Evolutionary conservation across 1,140 invertebrate species (phyloP).

Genomic region (Archivesica marissinica): DNA sequence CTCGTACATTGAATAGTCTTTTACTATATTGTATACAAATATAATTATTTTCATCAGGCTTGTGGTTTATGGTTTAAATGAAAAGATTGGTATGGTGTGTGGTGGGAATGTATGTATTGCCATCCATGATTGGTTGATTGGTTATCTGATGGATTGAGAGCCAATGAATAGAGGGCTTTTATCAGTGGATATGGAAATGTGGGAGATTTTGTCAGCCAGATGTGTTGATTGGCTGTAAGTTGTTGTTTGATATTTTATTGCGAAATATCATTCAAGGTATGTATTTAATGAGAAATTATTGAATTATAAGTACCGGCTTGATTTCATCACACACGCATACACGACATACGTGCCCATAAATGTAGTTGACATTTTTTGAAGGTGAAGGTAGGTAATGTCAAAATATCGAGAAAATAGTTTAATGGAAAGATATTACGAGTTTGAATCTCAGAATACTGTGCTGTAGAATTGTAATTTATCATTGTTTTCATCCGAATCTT

Average conservation of each 20-base stretch:
- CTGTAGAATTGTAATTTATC: too few relatives aligned
- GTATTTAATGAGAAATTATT: background rate
- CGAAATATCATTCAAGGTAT: background rate
- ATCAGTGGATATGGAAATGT: conserved; percentile 36
- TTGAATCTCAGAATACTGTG: too few relatives aligned
- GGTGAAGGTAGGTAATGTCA: background rate
- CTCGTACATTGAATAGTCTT: too few relatives aligned
- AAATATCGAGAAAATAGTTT: background rate
- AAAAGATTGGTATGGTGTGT: conserved; percentile 49
- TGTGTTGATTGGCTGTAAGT: conserved; percentile 49
- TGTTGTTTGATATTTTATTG: conserved; percentile 23
- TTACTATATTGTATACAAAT: too few relatives aligned
- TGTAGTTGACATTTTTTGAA: background rate
- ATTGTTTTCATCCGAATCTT: too few relatives aligned
- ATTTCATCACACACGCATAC: background rate
- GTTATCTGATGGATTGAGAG: conserved; percentile 47
- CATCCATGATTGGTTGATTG: conserved; percentile 49
- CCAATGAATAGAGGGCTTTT: conserved; percentile 45
- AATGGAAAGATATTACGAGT: background rate
- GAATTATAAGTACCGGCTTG: background rate
- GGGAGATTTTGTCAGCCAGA: conserved; percentile 49
- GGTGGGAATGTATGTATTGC: conserved; percentile 42
- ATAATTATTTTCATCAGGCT: conserved; percentile 63
- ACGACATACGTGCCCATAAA: background rate
- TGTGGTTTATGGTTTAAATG: conserved; percentile 64